Conservation (phyloP, 2,113 vertebrate species). For the Catharus fuscescens region DNA sequence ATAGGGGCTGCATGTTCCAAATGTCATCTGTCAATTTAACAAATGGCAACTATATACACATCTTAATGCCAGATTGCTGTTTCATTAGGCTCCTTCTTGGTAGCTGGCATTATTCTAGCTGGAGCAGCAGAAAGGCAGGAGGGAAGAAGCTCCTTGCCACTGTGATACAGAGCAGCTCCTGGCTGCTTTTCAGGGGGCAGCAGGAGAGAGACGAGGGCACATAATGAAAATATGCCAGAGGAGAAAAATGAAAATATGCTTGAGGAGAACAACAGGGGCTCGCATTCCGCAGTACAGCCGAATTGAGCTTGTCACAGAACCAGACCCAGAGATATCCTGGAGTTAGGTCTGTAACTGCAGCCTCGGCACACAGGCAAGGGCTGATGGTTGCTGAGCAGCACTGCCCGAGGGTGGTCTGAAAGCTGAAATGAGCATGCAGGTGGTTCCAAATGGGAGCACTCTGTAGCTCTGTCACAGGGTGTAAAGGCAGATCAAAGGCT, state of each 20-base stretch:
- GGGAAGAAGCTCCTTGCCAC: background rate
- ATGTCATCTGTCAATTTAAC: conserved; percentile 61
- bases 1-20: conserved; percentile 28
- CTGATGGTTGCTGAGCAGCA: background rate
- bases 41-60: conserved; percentile 22
- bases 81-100: conserved; percentile 36
- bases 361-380: fast-evolving
- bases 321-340: background rate
- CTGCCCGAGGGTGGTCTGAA: background rate
- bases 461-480: background rate
- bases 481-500: background rate
- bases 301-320: fast-evolving
- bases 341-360: background rate
- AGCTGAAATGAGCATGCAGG: background rate
- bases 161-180: background rate
- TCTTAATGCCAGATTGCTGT: conserved; percentile 45
- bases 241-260: background rate
- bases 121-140: background rate
- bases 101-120: background rate
- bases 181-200: background rate
- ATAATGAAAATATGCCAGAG: background rate
- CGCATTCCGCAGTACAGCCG: fast-evolving
- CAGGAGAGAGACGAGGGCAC: background rate
- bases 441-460: background rate
- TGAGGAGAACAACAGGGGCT: fast-evolving